Base-by-base conservation (phyloP, 2,888 invertebrate genomes). In the Aphelenchoides bicaudatus region DNA sequence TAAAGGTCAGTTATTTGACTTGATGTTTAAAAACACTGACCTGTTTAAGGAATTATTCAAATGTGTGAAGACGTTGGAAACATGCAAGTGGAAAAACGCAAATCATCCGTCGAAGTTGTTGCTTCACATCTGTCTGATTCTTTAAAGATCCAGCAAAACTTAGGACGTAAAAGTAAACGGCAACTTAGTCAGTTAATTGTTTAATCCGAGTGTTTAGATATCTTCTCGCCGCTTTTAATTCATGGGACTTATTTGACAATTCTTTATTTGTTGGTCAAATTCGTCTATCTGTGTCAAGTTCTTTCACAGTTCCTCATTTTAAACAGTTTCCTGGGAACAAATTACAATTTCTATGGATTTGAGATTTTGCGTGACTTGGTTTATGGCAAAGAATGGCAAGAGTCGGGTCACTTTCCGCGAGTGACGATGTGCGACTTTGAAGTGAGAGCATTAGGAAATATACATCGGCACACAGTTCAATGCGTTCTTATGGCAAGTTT, bases 101-200 rank as follows among this genome's bases (percentile, higher is more conserved):
- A 80, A 55, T 72, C 78, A 46, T 80, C 80, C 27, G 79, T 81
- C 25, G 77, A 80, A 55, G 80, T 81, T 62, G 80, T 82, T 30
- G 81, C 81, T 8, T 78, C 80, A 29, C 82, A 82, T 70, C 80
- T 83, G 75, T 80, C 80, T 68, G 78, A 82, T 51, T 80, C 81
- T 70, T 74, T 83, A 51, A 75, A 79, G 63, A 80, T 81, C 55
- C 81, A 81, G 58, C 73, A 80, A 13, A 80, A 81, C 61, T 66
- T 80, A 28, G 56, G 43, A 10, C 56, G 55, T n/a, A 54, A 61
- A 30, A 48, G 63, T 63, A 39, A 46, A 58, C 62, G 16, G 27
- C 13, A 1, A n/a, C 10, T 38, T 13, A 39, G 31, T 56, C 19
- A 19, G 37, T 8, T 51, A 1, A 13, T 47, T 13, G 1, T 51